A percentile compares a stretch with the other conserved stretches of the same genome.
Conservation (phyloP, 2,888 invertebrate species). For the Notodonta dromedarius region DNA sequence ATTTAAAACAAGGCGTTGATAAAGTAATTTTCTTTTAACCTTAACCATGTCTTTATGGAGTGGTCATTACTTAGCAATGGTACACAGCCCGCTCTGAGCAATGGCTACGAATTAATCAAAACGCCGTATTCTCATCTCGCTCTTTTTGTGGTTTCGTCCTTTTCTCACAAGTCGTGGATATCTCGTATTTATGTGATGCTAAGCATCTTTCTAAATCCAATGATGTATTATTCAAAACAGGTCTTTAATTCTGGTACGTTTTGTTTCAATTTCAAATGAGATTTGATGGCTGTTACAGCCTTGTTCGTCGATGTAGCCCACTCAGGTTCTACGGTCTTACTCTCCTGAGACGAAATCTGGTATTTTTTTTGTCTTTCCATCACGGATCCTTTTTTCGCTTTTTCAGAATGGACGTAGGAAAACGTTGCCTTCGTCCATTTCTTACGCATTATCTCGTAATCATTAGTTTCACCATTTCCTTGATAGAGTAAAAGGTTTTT, state of each 20-base stretch:
- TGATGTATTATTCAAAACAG: slow-evolving; percentile 35
- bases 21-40: slow-evolving; percentile 85
- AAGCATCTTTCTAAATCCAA: slow-evolving; percentile 52
- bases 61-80: slow-evolving; percentile 84
- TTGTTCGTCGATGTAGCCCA: slow-evolving; percentile 42
- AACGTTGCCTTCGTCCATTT: slow-evolving; percentile 75
- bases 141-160: slow-evolving; percentile 64
- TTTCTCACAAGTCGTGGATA: slow-evolving; percentile 76
- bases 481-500: slow-evolving; percentile 67
- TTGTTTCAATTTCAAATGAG: slow-evolving; percentile 31
- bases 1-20: slow-evolving; percentile 85
- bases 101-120: slow-evolving; percentile 84
- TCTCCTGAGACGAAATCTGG: slow-evolving; percentile 82
- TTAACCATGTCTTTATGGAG: slow-evolving; percentile 84
- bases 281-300: slow-evolving; percentile 35
- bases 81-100: slow-evolving; percentile 83
- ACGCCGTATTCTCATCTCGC: slow-evolving; percentile 78
- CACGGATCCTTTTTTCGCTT: slow-evolving; percentile 78
- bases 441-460: slow-evolving; percentile 81
- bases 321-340: slow-evolving; percentile 80
- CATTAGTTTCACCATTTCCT: slow-evolving; percentile 76
- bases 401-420: slow-evolving; percentile 77
- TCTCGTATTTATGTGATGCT: slow-evolving; percentile 67
- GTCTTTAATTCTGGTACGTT: slow-evolving; percentile 27
- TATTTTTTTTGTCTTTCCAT: slow-evolving; percentile 80